Conservation (phyloP, 2,113 vertebrate species). For the Gallinago media region DNA sequence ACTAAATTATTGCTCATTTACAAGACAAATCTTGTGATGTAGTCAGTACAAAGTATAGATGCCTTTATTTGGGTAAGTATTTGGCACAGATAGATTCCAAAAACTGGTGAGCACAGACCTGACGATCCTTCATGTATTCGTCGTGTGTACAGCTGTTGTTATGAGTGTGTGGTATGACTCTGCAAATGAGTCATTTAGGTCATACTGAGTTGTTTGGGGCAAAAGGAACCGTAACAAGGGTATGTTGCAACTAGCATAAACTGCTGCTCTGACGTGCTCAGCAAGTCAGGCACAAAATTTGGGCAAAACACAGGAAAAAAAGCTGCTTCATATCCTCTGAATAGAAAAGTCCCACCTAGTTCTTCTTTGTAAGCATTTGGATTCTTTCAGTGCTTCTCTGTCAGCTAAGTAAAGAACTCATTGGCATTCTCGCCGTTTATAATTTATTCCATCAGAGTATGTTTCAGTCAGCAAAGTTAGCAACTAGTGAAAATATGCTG, state of each 20-base stretch:
- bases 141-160: not conserved
- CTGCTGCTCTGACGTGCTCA: not conserved
- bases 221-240: not conserved
- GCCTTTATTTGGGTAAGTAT: not conserved
- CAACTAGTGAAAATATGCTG: slow-evolving; percentile 8
- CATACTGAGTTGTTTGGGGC: not conserved
- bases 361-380: not conserved
- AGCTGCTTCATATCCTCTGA: not conserved
- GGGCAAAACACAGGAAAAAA: not conserved
- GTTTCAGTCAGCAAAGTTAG: slow-evolving; percentile 5
- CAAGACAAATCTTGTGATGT: not conserved
- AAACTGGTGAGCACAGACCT: not conserved
- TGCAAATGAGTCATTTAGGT: not conserved
- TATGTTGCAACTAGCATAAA: not conserved
- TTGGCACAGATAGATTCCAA: not conserved
- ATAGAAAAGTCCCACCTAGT: not conserved
- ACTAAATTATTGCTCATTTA: not conserved
- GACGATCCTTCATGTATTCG: not conserved
- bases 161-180: not conserved
- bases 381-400: not conserved
- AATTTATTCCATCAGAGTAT: not conserved
- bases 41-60: not conserved
- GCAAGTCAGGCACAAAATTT: not conserved
- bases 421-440: not conserved
- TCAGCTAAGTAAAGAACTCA: not conserved